phyloP scores from a whole-genome alignment of 92 coral and sea anemone species.

The Parazoanthus atlanticus region DNA sequence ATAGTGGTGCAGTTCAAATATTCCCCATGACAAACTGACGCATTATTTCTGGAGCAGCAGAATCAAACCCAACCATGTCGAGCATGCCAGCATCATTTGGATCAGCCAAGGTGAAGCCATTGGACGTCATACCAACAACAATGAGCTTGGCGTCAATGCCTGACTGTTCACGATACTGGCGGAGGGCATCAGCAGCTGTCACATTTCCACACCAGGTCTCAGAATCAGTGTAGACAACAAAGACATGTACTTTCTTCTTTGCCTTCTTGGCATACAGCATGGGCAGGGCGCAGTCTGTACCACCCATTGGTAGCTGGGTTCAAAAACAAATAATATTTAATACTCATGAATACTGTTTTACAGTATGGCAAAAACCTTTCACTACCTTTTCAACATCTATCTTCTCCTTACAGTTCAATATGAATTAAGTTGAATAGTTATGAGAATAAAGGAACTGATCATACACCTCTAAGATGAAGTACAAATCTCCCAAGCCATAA shows the following conservation, averaged over 20 bases:
- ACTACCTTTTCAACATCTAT: no score
- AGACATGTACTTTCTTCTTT: constrained; percentile 32
- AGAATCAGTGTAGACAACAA: not conserved
- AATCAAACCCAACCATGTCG: constrained; percentile 59
- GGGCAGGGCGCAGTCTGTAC: constrained; percentile 50
- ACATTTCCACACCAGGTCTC: constrained; percentile 42
- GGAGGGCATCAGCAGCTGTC: constrained; percentile 40
- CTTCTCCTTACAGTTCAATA: no score
- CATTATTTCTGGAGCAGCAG: constrained; percentile 57
- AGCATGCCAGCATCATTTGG: constrained; percentile 58
- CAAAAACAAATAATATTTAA: not conserved
- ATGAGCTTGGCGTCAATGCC: not conserved
- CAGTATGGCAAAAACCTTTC: no score
- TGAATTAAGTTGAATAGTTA: no score
- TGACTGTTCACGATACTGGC: constrained; percentile 41
- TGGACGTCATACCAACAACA: constrained; percentile 27
- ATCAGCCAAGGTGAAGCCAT: constrained; percentile 55
- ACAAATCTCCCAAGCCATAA: no score
- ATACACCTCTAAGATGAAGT: no score
- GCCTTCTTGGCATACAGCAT: constrained; percentile 33
- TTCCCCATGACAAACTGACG: constrained; percentile 40
- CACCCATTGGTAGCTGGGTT: constrained; percentile 46
- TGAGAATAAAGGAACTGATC: no score
- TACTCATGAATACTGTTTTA: no score
- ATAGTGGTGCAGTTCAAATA: constrained; percentile 4